Base-by-base conservation (phyloP, 2,888 invertebrate genomes). In the Blastobasis lacticolella region DNA sequence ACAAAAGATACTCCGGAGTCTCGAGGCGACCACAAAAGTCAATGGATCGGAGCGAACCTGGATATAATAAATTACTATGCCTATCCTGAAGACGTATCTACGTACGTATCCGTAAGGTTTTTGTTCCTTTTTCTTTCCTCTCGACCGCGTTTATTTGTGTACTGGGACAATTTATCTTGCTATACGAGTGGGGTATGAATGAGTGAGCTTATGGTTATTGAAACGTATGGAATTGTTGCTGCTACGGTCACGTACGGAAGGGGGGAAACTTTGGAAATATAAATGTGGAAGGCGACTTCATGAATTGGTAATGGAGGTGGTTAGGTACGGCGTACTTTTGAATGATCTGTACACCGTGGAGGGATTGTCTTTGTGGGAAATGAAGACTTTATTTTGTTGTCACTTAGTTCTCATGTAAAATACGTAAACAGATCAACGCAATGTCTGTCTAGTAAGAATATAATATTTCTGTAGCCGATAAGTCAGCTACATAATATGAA, bases 41-140 rank as follows among this genome's bases (percentile, higher is more conserved):
- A 84, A 85, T 83, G 83, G 80, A 76, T 82, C 75, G 81, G 69
- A 77, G 74, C 76, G 72, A 74, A 73, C 23, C 76, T 73, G 81
- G 78, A 82, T 80, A 82, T 84, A 86, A 87, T 86, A 88, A 87
- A 87, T 87, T 79, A 83, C 80, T 67, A 70, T 73, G 73, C 66
- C 75, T 75, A 78, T 76, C 75, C 68, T 64, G 68, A 71, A 75
- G 78, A 80, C 77, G 69, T 69, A 71, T 71, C 54, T 54, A 44
- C 38, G 48, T 41, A 48, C 64, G 63, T 63, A 51, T 51, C 74
- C 62, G 70, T 68, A 65, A 71, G 68, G 75, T 77, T 81, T 78
- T 81, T 80, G 74, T 72, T 69, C 67, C 68, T 69, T 75, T 77
- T 76, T 72, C 71, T 75, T 69, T 73, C 64, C 59, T 68, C 69